Evolutionary conservation across 2,888 invertebrate genomes (phyloP), one percentile per base, ranked within the genome.

Genomic region (Chalcosyrphus nemorum): DNA sequence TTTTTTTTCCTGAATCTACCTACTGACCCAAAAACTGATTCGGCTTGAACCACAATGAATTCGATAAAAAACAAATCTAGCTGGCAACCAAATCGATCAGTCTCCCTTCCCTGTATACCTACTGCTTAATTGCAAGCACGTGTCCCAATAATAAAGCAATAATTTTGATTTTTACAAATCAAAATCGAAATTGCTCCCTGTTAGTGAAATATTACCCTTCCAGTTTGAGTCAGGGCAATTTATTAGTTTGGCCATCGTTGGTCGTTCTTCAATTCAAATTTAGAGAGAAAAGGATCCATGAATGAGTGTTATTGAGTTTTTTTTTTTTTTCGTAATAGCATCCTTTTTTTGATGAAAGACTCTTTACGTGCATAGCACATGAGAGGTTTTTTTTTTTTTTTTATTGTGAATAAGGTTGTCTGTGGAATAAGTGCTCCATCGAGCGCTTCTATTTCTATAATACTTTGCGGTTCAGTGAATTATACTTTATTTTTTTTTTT

Each of bases 111-210:
- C n/a, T 19, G 11, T n/a, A 56, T 17, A 11, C 5, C 32, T 56
- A n/a, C n/a, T n/a, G n/a, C n/a, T n/a, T n/a, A 54, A 70, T 70
- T 15, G 45, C 24, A 70, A 70, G 35, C 70, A 70, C 70, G 70
- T 70, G 70, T 15, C 32, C 13, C 29, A 32, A 56, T 27, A 66
- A 43, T 68, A 54, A 54, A 41, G 65, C 50, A 38, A 66, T 66
- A 27, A 68, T 21, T 43, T 56, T 47, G 19, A 66, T 70, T 54
- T 47, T 45, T 56, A 11, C 27, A 54, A 54, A 32, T 45, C 29
- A 57, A 70, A n/a, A n/a, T n/a, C n/a, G n/a, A n/a, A n/a, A 57
- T 43, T 13, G 24, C 17, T 38, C 15, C 29, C 15, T 54, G 19
- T 41, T 59, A 15, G 43, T 5, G 24, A 59, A 6, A 43, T 43